Evolutionary conservation across 2,113 vertebrate species (phyloP).

Genomic region (Solea senegalensis): DNA sequence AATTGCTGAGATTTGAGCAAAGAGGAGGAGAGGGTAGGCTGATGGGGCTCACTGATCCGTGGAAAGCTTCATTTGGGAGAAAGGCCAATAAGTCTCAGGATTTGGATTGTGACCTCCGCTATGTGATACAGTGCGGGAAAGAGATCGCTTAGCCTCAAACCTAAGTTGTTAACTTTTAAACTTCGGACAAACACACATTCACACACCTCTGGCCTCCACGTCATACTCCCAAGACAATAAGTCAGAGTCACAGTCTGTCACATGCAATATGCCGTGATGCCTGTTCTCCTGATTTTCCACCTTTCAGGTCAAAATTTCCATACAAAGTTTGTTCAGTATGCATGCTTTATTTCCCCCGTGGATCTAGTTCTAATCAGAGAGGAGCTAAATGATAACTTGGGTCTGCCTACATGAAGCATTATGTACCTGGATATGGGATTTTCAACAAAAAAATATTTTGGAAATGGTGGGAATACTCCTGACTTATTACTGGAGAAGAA

Average conservation of each 20-base stretch:
- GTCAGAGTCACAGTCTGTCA: slow-evolving; percentile 34
- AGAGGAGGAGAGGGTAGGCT: slow-evolving; percentile 79
- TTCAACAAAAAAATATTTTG: neutral
- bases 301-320: slow-evolving; percentile 13
- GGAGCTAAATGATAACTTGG: slow-evolving; percentile 22
- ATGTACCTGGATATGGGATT: slow-evolving; percentile 3
- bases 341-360: slow-evolving; percentile 21
- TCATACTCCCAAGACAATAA: slow-evolving; percentile 35
- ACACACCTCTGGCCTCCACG: slow-evolving; percentile 8
- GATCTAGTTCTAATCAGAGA: slow-evolving; percentile 14
- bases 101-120: slow-evolving; percentile 67
- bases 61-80: slow-evolving; percentile 65
- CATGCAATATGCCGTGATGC: slow-evolving; percentile 45
- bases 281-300: slow-evolving; percentile 26
- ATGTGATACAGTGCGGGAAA: slow-evolving; percentile 21
- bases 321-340: slow-evolving; percentile 19
- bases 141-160: slow-evolving; percentile 32
- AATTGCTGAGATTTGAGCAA: slow-evolving; percentile 87
- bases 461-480: neutral
- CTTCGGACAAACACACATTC: slow-evolving; percentile 9
- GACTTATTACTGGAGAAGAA: neutral
- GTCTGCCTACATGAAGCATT: neutral
- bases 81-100: slow-evolving; percentile 57
- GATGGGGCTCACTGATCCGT: slow-evolving; percentile 78
- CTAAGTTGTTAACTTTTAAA: slow-evolving; percentile 48